Conservation (phyloP, 92 coral and sea anemone species). For the Actinernus sp. region DNA sequence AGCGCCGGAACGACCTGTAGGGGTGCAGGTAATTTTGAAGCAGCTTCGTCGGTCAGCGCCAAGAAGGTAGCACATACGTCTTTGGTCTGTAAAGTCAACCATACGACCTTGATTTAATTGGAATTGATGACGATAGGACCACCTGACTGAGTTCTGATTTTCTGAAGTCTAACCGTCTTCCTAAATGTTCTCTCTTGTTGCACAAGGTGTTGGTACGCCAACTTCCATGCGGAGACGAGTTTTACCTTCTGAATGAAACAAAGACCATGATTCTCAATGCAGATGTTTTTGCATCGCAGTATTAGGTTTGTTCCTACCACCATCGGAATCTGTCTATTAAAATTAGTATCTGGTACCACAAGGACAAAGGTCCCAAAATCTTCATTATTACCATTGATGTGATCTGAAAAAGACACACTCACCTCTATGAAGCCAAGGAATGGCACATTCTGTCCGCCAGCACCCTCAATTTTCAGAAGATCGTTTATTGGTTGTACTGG, state of each 20-base stretch:
- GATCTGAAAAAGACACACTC: constrained; percentile 6
- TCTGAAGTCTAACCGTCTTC: not conserved
- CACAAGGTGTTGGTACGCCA: constrained; percentile 26
- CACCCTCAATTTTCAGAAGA: constrained; percentile 21
- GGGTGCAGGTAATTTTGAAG: not conserved
- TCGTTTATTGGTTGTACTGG: constrained; percentile 17
- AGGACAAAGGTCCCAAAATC: constrained; percentile 3
- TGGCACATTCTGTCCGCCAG: constrained; percentile 50
- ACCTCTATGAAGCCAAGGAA: constrained; percentile 33
- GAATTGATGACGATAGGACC: not conserved
- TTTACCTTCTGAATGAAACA: constrained; percentile 8
- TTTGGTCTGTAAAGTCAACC: not conserved
- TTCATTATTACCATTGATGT: constrained; percentile 9
- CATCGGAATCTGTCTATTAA: constrained; percentile 27
- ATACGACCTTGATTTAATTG: not conserved
- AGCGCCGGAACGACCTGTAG: no score
- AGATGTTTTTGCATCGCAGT: constrained; percentile 22
- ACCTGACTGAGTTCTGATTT: not conserved
- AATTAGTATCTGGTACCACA: constrained; percentile 38
- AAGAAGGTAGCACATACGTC: not conserved
- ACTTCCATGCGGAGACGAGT: constrained; percentile 26
- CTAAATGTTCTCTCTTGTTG: not conserved
- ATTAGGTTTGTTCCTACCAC: constrained; percentile 39
- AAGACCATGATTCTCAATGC: constrained; percentile 2
- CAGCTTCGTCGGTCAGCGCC: not conserved